These are phyloP conservation scores for Saimiri boliviensis DNA, from an alignment of 2,113 vertebrate species.

Conservation along the genomic window DNA sequence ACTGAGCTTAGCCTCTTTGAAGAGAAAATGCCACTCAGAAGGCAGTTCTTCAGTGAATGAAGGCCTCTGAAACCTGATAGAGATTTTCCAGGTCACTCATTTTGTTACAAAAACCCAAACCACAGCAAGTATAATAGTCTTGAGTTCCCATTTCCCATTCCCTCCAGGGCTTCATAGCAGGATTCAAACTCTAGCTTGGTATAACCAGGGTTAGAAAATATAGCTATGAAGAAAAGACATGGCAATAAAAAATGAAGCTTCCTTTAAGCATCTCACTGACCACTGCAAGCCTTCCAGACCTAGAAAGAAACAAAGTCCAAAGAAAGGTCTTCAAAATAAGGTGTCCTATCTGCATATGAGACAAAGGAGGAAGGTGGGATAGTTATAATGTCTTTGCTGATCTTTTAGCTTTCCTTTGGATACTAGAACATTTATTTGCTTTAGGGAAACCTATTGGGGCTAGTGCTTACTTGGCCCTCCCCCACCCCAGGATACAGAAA, in stretches of 20 bases:
- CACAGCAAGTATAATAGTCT: fast-evolving
- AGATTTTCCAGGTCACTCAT: neutral
- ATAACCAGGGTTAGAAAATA: neutral
- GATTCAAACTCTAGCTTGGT: neutral
- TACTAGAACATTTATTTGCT: neutral
- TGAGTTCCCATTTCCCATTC: neutral
- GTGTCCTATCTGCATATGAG: no score
- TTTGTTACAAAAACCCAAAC: neutral
- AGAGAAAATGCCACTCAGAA: neutral
- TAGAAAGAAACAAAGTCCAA: neutral
- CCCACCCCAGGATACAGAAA: neutral
- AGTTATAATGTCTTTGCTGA: neutral
- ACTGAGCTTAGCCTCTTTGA: neutral
- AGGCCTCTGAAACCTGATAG: neutral
- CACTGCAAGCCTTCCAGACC: neutral
- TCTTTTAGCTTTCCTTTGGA: neutral
- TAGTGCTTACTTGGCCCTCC: neutral
- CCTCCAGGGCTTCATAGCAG: neutral
- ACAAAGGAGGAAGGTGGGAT: neutral
- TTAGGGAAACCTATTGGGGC: neutral
- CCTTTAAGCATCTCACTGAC: neutral
- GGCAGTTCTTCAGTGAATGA: neutral
- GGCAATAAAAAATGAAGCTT: neutral
- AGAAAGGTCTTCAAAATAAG: slow-evolving; percentile 7
- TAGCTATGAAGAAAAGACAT: neutral